Base-by-base conservation (phyloP, 2,113 vertebrate genomes). In the Varanus komodoensis region DNA sequence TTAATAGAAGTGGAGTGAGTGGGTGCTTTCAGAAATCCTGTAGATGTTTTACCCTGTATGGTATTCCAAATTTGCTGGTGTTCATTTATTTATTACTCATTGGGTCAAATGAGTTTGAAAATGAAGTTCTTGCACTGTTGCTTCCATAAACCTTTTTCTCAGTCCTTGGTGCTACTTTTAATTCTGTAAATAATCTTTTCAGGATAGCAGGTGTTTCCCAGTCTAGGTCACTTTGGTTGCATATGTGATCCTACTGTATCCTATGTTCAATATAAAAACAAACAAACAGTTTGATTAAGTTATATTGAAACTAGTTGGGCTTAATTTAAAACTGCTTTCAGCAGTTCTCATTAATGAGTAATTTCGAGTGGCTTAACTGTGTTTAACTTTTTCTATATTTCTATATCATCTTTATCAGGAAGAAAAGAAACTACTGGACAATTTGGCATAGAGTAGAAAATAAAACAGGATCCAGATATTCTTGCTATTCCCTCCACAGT, bases 91-190 rank as follows among this genome's bases (percentile, higher is more conserved):
- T 44, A 44, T 44, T 44, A 44, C 38, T 44, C 38, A 44, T 44
- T 44, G 38, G 38, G 19, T 50, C 44, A 48, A 6, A 54, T 69
- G 69, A 77, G 1, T 8, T 89, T 93, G n/a, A 82, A 89, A 80
- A 44, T 85, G 1, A 54, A 23, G 80, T 89, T 93, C 32, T 87
- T 91, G 64, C 11, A 54, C 73, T 80, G 11, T 0, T 84, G 71
- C 38, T 5, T 2, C 83, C 67, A 8, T 81, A 61, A 71, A 23
- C 6, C 73, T 81, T 21, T 90, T 90, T 44, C 91, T 4, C 15
- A 25, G 8, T 34, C 90, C 38, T 80, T 84, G 87, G 93, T 61
- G 11, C 68, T 38, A 86, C 3, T 84, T 44, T 86, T 89, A 89
- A 89, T 82, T 90, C 80, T 17, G 90, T 38, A n/a, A 29, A 44